Evolutionary conservation across 2,113 vertebrate species (phyloP).

Genomic region (Pelodiscus sinensis): DNA sequence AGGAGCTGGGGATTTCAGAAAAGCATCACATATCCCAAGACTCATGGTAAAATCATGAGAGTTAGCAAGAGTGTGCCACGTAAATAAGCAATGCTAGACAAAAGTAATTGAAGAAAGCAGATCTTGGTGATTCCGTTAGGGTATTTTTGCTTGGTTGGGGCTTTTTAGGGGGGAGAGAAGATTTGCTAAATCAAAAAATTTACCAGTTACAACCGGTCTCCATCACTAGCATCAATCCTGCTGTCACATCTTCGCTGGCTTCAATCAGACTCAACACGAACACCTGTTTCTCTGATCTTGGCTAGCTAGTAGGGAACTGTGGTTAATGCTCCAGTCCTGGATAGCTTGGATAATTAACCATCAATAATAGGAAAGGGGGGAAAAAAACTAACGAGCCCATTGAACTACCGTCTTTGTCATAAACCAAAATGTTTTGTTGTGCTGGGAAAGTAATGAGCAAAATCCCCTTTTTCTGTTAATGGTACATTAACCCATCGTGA

Average conservation of each 20-base stretch:
- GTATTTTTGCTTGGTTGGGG: not conserved
- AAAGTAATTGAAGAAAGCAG: not conserved
- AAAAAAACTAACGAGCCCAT: fast-evolving
- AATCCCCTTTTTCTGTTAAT: not conserved
- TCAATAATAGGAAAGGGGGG: not conserved
- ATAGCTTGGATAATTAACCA: not conserved
- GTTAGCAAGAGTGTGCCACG: not conserved
- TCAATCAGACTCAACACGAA: not conserved
- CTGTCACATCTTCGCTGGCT: not conserved
- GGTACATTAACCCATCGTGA: not conserved
- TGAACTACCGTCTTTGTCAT: not conserved
- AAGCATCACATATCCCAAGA: not conserved
- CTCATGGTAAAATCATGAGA: not conserved
- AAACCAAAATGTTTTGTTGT: not conserved
- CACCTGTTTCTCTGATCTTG: conserved; percentile 15
- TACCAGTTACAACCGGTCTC: not conserved
- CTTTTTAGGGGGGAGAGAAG: not conserved
- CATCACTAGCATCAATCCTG: not conserved
- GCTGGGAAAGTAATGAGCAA: not conserved
- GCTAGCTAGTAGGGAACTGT: not conserved
- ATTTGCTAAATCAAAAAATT: not conserved
- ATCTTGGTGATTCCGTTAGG: not conserved
- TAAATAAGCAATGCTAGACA: not conserved
- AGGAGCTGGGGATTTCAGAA: not conserved
- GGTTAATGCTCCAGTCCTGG: not conserved